phyloP scores from a whole-genome alignment of 2,113 vertebrate species.

The Riparia riparia region DNA sequence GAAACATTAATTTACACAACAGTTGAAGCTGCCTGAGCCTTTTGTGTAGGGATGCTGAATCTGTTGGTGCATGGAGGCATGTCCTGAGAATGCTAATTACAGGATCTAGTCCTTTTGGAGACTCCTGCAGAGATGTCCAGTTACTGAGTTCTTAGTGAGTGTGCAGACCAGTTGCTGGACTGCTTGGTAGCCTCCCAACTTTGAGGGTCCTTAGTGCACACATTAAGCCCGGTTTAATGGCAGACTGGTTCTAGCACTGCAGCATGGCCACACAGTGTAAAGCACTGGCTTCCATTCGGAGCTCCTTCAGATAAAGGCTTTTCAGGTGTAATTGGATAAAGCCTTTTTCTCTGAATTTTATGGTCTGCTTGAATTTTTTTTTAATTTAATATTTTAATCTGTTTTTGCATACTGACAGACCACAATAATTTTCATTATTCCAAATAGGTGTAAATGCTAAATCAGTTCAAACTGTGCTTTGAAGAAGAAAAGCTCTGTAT shows the following conservation, averaged over 20 bases:
- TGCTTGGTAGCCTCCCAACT: not conserved
- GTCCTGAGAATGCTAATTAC: not conserved
- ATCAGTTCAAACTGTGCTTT: not conserved
- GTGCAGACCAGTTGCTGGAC: not conserved
- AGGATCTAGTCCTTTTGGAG: not conserved
- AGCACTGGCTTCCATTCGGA: not conserved
- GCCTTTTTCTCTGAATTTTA: not conserved
- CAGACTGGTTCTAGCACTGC: not conserved
- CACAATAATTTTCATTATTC: not conserved
- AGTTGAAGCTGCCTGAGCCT: not conserved
- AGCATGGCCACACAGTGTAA: not conserved
- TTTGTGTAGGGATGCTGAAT: not conserved
- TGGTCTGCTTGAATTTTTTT: not conserved
- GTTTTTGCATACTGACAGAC: not conserved
- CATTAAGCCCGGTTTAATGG: not conserved
- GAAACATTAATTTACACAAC: not conserved
- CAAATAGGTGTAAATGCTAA: not conserved
- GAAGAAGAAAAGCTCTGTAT: not conserved
- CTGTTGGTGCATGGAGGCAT: not conserved
- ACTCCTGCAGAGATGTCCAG: not conserved
- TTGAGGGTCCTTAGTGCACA: not conserved
- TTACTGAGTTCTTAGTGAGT: not conserved
- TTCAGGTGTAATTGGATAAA: not conserved
- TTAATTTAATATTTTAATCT: not conserved
- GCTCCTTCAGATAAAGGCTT: not conserved